Evolutionary conservation across 1,140 invertebrate genomes (phyloP), one percentile per base, ranked within the genome.

Genomic region (Reticulitermes speratus): DNA sequence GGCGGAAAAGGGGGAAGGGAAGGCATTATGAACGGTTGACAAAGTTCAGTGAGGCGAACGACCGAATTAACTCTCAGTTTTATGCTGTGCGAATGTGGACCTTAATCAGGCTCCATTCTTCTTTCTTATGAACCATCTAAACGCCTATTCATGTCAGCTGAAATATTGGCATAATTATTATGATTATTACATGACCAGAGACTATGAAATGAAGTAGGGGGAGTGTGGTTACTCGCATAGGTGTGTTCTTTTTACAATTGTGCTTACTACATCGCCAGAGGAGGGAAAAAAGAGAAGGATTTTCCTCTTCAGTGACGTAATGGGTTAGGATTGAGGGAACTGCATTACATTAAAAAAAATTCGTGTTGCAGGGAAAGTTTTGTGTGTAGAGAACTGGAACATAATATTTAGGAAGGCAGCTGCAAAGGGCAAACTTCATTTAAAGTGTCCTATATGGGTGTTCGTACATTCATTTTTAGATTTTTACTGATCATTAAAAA

Each of bases 101-200:
- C 2, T 8, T 75, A 75, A 75, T 75, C 65, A 75, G 25, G 9
- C 25, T 12, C n/a, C 65, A 75, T 75, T 75, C 65, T 75, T 75
- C n/a, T 75, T 69, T 75, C 3, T 75, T 75, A 75, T 16, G n/a
- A 8, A 30, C n/a, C 65, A 75, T 7, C 65, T 75, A 75, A 30
- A 25, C n/a, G n/a, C 25, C 65, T 25, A 30, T 75, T 75, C 65
- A 30, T 14, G 25, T 75, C n/a, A 75, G 25, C 65, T 75, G 65
- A 75, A 75, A 75, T 75, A 75, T 75, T 75, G 65, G 65, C 65
- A 75, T 30, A 9, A 30, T 75, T 30, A 75, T 75, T 75, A 75
- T 75, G n/a, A 75, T 75, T 75, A 75, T 75, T 75, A 75, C n/a
- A 75, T 75, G 65, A 30, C n/a, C 65, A 30, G n/a, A 6, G 65